Percentiles rank a stretch among this genome's conserved stretches.
phyloP scores from a whole-genome alignment of 2,113 vertebrate genomes.

The Sakesphorus luctuosus region DNA sequence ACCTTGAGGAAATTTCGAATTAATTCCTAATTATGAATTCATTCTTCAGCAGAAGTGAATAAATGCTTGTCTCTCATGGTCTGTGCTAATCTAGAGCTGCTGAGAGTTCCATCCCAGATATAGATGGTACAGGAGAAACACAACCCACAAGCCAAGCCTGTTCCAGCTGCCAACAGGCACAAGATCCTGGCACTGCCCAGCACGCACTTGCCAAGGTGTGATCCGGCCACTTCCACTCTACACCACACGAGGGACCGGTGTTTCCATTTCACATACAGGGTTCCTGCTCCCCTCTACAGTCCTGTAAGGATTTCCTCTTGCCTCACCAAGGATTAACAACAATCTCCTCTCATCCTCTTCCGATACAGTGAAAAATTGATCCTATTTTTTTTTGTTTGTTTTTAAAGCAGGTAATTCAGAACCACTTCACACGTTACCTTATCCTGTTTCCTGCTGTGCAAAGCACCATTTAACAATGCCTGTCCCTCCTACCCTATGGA shows the following conservation, averaged over 20 bases:
- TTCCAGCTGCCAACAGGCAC: fast-evolving
- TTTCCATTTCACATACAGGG: background rate
- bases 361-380: background rate
- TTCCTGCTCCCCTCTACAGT: background rate
- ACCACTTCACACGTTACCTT: background rate
- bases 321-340: background rate
- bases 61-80: fast-evolving
- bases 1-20: background rate
- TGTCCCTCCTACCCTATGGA: fast-evolving
- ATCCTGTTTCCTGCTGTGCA: background rate
- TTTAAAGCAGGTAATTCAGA: background rate
- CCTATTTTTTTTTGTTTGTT: background rate
- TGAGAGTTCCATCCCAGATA: background rate
- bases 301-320: background rate
- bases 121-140: background rate
- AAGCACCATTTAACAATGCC: background rate
- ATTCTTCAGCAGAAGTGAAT: background rate
- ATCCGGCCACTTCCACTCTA: background rate
- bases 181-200: background rate
- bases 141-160: fast-evolving
- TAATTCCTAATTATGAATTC: background rate
- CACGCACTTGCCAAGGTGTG: fast-evolving
- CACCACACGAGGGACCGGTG: background rate
- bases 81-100: background rate
- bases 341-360: background rate